Conservation (phyloP, 1,140 invertebrate species). For the Amyelois transitella region DNA sequence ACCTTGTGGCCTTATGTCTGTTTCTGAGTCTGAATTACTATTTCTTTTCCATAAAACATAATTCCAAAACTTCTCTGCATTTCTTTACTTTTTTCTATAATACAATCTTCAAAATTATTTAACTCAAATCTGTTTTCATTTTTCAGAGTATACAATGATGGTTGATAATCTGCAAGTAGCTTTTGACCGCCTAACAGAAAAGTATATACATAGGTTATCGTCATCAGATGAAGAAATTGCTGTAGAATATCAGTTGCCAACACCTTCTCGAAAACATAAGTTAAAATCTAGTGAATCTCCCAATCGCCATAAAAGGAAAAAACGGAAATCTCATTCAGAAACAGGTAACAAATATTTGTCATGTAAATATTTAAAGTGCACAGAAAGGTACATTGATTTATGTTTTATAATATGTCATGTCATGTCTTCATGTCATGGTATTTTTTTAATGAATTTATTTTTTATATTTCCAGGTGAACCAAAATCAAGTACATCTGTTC, state of each 20-base stretch:
- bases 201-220: conserved; percentile 85
- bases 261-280: conserved; percentile 69
- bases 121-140: not conserved
- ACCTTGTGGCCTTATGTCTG: no score
- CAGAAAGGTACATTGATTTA: no score
- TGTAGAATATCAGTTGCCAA: conserved; percentile 77
- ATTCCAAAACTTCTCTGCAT: conserved; percentile 8
- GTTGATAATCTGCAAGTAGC: conserved; percentile 86
- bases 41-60: no score
- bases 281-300: conserved; percentile 53
- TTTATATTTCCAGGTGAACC: conserved; percentile 42
- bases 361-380: no score
- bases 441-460: not conserved
- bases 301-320: conserved; percentile 59
- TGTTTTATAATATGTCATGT: no score
- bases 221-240: conserved; percentile 86
- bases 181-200: conserved; percentile 85
- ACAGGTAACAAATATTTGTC: conserved; percentile 22
- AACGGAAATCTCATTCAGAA: conserved; percentile 53
- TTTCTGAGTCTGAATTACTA: no score
- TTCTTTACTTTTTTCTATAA: no score
- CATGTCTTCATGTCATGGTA: not conserved
- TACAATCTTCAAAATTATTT: no score
- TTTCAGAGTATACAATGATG: conserved; percentile 91
- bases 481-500: conserved; percentile 48